A percentile compares a stretch with the other conserved stretches of the same genome.
Conservation (phyloP, 2,113 vertebrate species). For the Brachyhypopomus gauderio region DNA sequence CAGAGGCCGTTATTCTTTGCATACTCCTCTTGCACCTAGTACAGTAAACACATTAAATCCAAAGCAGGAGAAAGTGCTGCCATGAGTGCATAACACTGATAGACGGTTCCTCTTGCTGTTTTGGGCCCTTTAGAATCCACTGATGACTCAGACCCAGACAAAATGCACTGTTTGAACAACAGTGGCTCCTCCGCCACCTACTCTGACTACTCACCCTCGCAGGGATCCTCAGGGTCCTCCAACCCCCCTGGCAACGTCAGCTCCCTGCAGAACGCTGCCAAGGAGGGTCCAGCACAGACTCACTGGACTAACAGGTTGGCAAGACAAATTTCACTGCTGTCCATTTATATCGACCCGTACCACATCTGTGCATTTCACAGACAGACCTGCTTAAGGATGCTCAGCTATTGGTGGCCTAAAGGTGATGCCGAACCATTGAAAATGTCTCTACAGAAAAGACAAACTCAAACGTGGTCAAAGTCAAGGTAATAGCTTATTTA, state of each 20-base stretch:
- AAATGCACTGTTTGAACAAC: constrained; percentile 97
- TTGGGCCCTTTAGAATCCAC: constrained; percentile 83
- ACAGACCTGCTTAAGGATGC: not conserved
- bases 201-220: constrained; percentile 98
- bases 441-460: not conserved
- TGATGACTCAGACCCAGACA: constrained; percentile 96
- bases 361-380: constrained; percentile 18
- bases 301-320: constrained; percentile 96
- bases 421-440: not conserved
- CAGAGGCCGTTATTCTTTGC: constrained; percentile 8
- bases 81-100: not conserved
- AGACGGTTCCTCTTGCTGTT: constrained; percentile 36
- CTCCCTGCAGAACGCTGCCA: constrained; percentile 84
- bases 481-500: not conserved
- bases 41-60: constrained; percentile 3
- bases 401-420: not conserved
- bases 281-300: constrained; percentile 90
- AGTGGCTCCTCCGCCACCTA: constrained; percentile 98
- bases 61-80: not conserved
- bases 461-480: not conserved
- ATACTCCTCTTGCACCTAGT: not conserved
- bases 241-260: constrained; percentile 87
- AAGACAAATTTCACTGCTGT: constrained; percentile 12
- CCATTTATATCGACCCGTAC: constrained; percentile 4
- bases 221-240: constrained; percentile 96